A percentile compares a stretch with the other conserved stretches of the same genome.
Conservation (phyloP, 2,113 vertebrate species). For the Odontesthes bonariensis region DNA sequence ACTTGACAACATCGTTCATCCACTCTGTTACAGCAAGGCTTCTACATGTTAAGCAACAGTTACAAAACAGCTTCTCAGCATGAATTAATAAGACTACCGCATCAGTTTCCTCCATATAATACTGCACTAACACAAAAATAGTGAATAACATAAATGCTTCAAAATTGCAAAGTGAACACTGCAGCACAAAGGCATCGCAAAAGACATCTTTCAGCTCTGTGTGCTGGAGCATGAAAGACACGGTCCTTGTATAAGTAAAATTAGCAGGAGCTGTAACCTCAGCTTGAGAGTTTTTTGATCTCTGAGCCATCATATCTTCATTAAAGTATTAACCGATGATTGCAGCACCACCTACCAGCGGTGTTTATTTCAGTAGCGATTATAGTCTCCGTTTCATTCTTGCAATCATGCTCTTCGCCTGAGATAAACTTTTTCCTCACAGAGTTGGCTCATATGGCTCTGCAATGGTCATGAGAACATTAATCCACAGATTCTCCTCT, state of each 20-base stretch:
- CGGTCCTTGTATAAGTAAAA: constrained; percentile 52
- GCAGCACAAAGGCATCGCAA: constrained; percentile 3
- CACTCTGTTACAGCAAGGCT: background rate
- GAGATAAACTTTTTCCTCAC: constrained; percentile 46
- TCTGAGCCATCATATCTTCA: constrained; percentile 58
- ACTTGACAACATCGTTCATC: background rate
- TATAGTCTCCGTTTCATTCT: constrained; percentile 49
- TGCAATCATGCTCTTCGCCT: constrained; percentile 29
- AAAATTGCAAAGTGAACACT: constrained; percentile 27
- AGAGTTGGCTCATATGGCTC: constrained; percentile 22
- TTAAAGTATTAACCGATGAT: constrained; percentile 72
- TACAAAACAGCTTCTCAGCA: background rate
- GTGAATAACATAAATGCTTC: background rate
- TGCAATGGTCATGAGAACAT: constrained; percentile 40
- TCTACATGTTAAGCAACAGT: background rate
- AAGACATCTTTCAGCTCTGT: constrained; percentile 25
- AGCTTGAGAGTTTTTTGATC: constrained; percentile 60
- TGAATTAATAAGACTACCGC: background rate
- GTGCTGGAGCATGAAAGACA: constrained; percentile 29
- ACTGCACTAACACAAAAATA: background rate
- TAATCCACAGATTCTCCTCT: constrained; percentile 46
- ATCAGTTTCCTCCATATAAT: background rate
- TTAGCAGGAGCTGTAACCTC: constrained; percentile 55
- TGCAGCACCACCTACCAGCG: constrained; percentile 52
- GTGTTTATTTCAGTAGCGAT: constrained; percentile 59